Evolutionary conservation across 2,888 invertebrate species (phyloP), one percentile per base, ranked within the genome.

Genomic region (Corythucha ciliata): DNA sequence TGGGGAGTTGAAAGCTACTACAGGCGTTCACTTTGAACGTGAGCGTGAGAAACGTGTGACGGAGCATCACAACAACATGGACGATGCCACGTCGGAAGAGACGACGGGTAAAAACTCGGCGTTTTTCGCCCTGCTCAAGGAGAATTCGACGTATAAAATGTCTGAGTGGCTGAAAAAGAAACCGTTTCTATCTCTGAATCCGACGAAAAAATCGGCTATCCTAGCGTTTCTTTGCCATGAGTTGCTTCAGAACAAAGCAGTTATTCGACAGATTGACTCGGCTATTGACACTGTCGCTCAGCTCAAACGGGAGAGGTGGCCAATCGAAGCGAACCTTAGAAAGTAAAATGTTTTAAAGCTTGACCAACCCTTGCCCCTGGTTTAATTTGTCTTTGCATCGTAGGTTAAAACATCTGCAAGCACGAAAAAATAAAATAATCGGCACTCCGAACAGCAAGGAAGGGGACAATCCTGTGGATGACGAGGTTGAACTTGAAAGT

Each of bases 181-280:
- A 59, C 88, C 93, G 0, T 92, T 90, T 72, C 77, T 90, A 52
- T 81, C 91, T 0, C 72, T 96, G 3, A 83, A 80, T 66, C 80
- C 92, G 2, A 84, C 86, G 0, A 79, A 82, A 59, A 96, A 96
- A 67, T 83, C 91, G 0, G 80, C 84, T 58, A 86, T 94, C 63
- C 70, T 96, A 41, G 87, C 89, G 1, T 92, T 86, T 71, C 75
- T 96, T 22, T 94, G 94, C 71, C 90, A 96, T 69, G 94, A 97
- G 68, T 74, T 97, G 60, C 75, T 96, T 37, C 88, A 91, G 70
- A 93, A 92, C 69, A 91, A 92, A 70, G 80, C 87, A 8, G 86
- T 94, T 58, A 74, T 88, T 63, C 76, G 85, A 26, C 93, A 94
- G 69, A 84, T 96, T 50, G 96, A 96, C 64, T 80, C 77, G 25